Percentiles rank a stretch among this genome's conserved stretches.
Conservation (phyloP, 2,113 vertebrate genomes). For the Puma concolor region DNA sequence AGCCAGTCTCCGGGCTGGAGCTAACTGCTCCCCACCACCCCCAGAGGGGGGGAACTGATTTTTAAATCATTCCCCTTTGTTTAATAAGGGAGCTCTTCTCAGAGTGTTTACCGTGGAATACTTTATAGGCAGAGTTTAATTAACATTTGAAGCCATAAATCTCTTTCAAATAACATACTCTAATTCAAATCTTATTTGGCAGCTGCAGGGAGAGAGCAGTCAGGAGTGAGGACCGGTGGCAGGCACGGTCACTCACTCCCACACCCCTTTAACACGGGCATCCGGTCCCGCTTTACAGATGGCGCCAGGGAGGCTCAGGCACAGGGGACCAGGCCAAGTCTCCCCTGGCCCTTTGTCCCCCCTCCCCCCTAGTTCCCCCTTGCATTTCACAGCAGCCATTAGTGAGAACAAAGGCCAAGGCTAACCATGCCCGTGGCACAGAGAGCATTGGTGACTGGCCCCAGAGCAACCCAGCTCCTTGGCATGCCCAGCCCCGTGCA, state of each 20-base stretch:
- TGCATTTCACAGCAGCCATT: background rate
- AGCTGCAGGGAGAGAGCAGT: background rate
- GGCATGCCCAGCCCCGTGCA: background rate
- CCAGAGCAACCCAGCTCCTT: background rate
- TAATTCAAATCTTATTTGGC: background rate
- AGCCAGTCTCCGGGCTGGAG: accelerated
- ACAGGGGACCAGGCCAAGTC: background rate
- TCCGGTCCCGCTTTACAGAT: background rate
- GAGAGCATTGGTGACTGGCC: background rate
- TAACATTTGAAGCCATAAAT: conserved; percentile 46
- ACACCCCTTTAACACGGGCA: accelerated
- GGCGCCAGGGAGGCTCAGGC: background rate
- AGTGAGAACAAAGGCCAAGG: background rate
- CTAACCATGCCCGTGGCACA: background rate
- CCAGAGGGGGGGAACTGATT: accelerated
- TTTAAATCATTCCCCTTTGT: background rate
- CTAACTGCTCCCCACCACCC: accelerated
- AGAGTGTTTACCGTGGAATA: background rate
- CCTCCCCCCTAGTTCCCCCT: background rate
- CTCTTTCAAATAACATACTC: conserved; percentile 41
- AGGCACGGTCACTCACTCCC: background rate
- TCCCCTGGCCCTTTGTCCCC: background rate
- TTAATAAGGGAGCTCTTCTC: conserved; percentile 5
- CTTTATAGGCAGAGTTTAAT: conserved; percentile 48
- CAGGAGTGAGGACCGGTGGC: background rate